Base-by-base conservation (phyloP, 2,113 vertebrate species). In the Tetrax tetrax region DNA sequence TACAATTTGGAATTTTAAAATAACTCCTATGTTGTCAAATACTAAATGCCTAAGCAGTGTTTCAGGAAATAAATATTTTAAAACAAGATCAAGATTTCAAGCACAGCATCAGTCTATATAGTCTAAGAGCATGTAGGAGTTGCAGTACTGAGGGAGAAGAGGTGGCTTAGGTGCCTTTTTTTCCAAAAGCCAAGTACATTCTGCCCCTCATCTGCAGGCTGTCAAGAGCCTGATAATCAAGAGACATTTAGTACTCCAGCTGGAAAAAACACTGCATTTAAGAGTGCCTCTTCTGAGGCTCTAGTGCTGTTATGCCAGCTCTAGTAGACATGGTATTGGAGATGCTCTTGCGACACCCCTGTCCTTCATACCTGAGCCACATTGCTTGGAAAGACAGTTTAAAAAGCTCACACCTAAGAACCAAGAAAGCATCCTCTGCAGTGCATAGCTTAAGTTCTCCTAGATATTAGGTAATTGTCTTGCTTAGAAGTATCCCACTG, bases 21-120 rank as follows among this genome's bases (percentile, higher is more conserved):
- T 81, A 94, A 69, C 57, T 72, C 70, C 16, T 33, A 5, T 91
- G 91, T 96, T 95, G 81, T 93, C 92, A 97, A 92, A 96, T 95
- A 92, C n/a, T 82, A 89, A 84, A 87, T 94, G 77, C 77, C n/a
- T 92, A 87, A 89, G 86, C 41, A 50, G 41, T 13, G 11, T 89
- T 91, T 80, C 83, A 77, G 72, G 79, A 96, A 96, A 96, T 92
- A 91, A 95, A 93, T 89, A 89, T 92, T 95, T 94, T 87, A 93
- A 91, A 95, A 92, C 83, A 89, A 82, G 69, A 93, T 54, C 41
- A 84, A 68, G 60, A 87, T 89, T 92, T 90, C 74, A 87, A 83
- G 66, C 74, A 60, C 53, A 89, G 50, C 48, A 85, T 31, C 61
- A 68, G 47, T 45, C 57, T 89, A 43, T 63, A 28, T 33, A 87